Conservation (phyloP, 2,113 vertebrate species). For the Microcebus lehilahytsara region DNA sequence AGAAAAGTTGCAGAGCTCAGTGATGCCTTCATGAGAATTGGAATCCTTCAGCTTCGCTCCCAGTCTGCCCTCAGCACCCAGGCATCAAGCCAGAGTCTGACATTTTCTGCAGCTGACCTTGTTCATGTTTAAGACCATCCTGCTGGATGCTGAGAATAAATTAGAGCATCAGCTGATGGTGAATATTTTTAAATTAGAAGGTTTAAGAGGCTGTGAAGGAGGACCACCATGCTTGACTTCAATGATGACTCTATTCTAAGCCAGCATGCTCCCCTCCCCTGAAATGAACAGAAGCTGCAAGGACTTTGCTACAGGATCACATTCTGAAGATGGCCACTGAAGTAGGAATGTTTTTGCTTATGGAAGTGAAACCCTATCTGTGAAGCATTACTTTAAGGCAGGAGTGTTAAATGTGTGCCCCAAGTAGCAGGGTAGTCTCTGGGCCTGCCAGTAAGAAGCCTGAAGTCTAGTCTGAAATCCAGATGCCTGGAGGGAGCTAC, state of each 20-base stretch:
- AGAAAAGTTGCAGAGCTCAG: constrained; percentile 54
- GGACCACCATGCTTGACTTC: neutral
- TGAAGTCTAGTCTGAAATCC: constrained; percentile 14
- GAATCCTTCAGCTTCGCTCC: constrained; percentile 24
- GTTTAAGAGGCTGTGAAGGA: neutral
- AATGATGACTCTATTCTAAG: neutral
- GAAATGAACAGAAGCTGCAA: neutral
- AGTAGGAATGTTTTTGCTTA: neutral
- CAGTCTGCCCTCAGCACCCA: neutral
- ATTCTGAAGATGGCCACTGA: constrained; percentile 56
- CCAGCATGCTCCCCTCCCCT: neutral
- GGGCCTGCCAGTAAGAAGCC: neutral
- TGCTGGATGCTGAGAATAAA: constrained; percentile 35
- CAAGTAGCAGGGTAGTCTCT: neutral
- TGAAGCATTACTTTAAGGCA: neutral
- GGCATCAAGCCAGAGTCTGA: constrained; percentile 29
- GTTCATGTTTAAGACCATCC: constrained; percentile 1
- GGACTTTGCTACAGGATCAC: neutral
- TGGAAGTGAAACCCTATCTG: neutral
- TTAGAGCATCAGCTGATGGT: neutral
- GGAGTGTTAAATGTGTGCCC: accelerated
- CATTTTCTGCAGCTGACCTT: constrained; percentile 30
- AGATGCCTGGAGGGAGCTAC: neutral
- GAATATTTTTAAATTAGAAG: constrained; percentile 21
- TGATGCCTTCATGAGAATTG: constrained; percentile 58